phyloP scores from a whole-genome alignment of 2,888 invertebrate genomes.

The Netelia melanura region DNA sequence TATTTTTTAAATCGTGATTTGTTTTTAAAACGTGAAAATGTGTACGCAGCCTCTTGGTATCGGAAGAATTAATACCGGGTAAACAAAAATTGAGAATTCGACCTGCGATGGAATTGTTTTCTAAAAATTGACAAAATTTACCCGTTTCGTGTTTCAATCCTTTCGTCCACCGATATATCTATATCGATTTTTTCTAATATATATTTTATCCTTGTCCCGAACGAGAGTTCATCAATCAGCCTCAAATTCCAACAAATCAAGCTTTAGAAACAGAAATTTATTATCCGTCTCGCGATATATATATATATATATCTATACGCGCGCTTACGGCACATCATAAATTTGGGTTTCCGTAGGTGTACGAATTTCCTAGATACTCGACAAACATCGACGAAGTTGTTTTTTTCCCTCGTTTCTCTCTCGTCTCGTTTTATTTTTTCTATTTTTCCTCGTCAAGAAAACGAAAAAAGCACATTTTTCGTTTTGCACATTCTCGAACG shows the following conservation, averaged over 20 bases:
- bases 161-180: no score
- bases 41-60: neutral
- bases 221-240: neutral
- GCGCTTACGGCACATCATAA: neutral
- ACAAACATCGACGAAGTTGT: neutral
- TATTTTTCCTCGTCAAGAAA: slow-evolving; percentile 26
- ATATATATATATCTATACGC: neutral
- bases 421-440: neutral
- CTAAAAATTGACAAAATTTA: no score
- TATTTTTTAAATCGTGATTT: neutral
- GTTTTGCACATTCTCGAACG: slow-evolving; percentile 23
- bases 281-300: neutral
- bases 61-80: neutral
- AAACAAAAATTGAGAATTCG: no score
- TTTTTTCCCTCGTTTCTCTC: neutral
- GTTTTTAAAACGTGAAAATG: neutral
- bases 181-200: neutral
- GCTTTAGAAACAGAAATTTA: neutral
- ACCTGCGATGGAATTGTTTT: no score
- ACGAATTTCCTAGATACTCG: neutral
- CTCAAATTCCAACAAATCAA: neutral
- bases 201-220: neutral
- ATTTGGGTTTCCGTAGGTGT: neutral
- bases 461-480: slow-evolving; percentile 5
- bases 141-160: no score